Evolutionary conservation across 2,113 vertebrate species (phyloP).

Genomic region (Poeciliopsis turrubarensis): DNA sequence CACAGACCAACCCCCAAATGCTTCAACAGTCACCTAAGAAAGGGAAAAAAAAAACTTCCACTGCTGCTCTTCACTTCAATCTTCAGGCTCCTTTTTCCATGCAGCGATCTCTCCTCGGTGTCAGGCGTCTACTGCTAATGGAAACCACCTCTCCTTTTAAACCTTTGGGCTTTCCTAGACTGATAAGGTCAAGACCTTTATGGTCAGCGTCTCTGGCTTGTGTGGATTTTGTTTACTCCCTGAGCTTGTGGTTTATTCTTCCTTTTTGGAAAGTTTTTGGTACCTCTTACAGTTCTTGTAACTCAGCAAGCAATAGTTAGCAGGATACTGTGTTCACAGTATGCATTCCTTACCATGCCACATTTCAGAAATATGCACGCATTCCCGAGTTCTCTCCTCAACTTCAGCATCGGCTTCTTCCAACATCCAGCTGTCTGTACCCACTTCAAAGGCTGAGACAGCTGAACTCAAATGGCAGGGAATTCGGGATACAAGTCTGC

Average conservation of each 20-base stretch:
- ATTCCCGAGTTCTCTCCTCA: conserved; percentile 50
- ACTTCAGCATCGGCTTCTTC: conserved; percentile 44
- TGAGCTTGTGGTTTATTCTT: conserved; percentile 32
- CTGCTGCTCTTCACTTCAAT: conserved; percentile 32
- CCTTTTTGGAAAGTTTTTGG: conserved; percentile 9
- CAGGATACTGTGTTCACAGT: conserved; percentile 25
- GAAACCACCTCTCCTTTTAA: conserved; percentile 29
- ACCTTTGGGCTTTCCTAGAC: conserved; percentile 37
- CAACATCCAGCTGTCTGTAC: conserved; percentile 56
- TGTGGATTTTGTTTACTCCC: conserved; percentile 62
- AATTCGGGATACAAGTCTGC: conserved; percentile 38
- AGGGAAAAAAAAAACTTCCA: conserved; percentile 22
- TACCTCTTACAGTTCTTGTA: conserved; percentile 17
- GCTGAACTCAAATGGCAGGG: conserved; percentile 45
- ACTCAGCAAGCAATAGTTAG: conserved; percentile 22
- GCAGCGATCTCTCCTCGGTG: conserved; percentile 27
- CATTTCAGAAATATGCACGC: conserved; percentile 50
- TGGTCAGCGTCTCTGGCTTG: conserved; percentile 26
- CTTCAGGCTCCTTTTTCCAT: conserved; percentile 30
- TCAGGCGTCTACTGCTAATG: conserved; percentile 39
- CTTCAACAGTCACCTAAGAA: conserved; percentile 27
- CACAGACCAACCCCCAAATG: background rate
- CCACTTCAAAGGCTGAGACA: conserved; percentile 67
- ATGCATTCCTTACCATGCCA: conserved; percentile 41
- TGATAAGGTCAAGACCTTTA: conserved; percentile 57